Percentiles rank a stretch among this genome's conserved stretches.
Evolutionary conservation across 1,140 invertebrate genomes (phyloP).

Genomic region (Penaeus japonicus): DNA sequence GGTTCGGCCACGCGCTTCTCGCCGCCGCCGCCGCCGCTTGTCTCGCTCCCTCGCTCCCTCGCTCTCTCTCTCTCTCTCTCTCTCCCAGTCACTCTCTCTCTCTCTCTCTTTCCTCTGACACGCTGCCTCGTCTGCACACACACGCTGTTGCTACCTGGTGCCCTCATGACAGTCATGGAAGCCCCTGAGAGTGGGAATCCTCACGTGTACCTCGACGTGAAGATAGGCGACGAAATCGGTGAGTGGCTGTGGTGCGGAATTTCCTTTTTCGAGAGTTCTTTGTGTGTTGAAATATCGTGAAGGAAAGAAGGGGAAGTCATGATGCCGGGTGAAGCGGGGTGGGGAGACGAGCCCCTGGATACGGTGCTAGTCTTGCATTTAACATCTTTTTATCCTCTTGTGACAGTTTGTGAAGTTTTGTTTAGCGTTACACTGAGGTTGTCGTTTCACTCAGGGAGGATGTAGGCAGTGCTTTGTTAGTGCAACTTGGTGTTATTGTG

Average conservation of each 20-base stretch:
- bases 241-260: neutral
- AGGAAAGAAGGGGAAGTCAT: neutral
- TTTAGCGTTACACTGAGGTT: no score
- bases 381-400: no score
- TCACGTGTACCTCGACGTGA: conserved; percentile 32
- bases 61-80: neutral
- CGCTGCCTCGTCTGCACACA: neutral
- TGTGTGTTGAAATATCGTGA: no score
- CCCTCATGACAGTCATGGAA: neutral
- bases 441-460: no score
- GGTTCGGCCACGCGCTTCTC: neutral
- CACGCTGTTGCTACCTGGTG: neutral
- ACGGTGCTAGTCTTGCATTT: no score
- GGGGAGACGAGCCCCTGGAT: no score
- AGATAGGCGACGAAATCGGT: conserved; percentile 27
- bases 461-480: no score
- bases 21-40: neutral
- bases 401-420: no score
- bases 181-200: conserved; percentile 21
- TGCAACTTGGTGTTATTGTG: no score
- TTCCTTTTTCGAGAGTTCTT: no score
- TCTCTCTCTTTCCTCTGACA: neutral
- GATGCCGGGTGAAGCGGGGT: no score
- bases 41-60: conserved; percentile 17
- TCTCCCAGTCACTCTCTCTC: neutral